Percentiles rank a stretch among this genome's conserved stretches.
These are phyloP conservation scores for Emydura subglobosa DNA, from an alignment of 2,113 vertebrate species.

Conservation along the genomic window DNA sequence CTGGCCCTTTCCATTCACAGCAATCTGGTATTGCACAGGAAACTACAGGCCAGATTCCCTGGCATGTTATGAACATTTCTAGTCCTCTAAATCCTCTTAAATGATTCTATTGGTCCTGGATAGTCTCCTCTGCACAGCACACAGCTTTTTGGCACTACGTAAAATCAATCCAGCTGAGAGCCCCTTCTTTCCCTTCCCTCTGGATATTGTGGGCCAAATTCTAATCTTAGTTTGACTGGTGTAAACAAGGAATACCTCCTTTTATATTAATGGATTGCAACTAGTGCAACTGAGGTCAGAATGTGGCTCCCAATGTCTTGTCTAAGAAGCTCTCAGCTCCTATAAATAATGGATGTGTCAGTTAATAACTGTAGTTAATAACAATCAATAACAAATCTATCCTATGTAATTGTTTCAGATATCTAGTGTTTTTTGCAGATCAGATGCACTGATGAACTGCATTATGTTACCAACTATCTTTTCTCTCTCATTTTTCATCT, in stretches of 20 bases:
- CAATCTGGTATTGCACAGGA: not conserved
- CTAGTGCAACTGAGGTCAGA: not conserved
- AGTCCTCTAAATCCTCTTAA: not conserved
- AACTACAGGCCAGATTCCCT: not conserved
- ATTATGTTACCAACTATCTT: not conserved
- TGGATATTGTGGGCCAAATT: not conserved
- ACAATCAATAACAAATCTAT: not conserved
- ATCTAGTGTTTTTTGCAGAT: not conserved
- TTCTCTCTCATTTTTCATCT: not conserved
- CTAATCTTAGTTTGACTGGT: not conserved
- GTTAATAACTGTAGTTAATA: not conserved
- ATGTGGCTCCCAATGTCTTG: not conserved
- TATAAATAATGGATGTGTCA: not conserved
- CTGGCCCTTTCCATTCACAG: not conserved
- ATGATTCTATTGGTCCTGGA: not conserved
- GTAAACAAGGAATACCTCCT: not conserved
- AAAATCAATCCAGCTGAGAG: not conserved
- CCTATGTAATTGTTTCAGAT: not conserved
- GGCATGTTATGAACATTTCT: not conserved
- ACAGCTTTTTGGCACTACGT: no score
- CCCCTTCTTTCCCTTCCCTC: not conserved
- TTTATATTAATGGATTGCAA: not conserved
- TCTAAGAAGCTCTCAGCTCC: not conserved
- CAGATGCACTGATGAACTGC: not conserved
- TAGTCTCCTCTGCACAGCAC: not conserved